Base-by-base conservation (phyloP, 2,888 invertebrate species). In the Temnothorax rugatulus region DNA sequence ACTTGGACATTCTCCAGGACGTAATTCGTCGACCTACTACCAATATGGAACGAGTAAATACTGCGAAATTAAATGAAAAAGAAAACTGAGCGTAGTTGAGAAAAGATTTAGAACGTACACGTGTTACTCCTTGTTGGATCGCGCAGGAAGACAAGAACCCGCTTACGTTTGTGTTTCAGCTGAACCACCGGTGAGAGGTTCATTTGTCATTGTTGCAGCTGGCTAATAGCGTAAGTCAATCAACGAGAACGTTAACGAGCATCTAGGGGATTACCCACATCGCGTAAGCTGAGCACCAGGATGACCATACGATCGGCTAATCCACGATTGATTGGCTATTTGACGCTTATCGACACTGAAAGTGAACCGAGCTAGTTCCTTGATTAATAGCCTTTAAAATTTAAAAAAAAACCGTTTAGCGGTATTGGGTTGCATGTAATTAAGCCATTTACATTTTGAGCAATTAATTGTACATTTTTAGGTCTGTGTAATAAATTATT, bases 321-420 rank as follows among this genome's bases (percentile, higher is more conserved):
- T 84, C 77, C 82, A 7, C 50, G 73, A 88, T 89, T 74, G 84
- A 88, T 87, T 79, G 82, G 64, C n/a, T 84, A 44, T 77, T 25
- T 61, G 73, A 57, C 41, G 79, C 83, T 74, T 84, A 77, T 69
- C 84, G 50, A 34, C 52, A 50, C 38, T 18, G 64, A 25, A 29
- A 25, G 47, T 38, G 63, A 63, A 63, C 76, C 54, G 71, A 75
- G 66, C 38, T 84, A n/a, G 29, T 44, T 52, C 34, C 34, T 15
- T 38, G 44, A 71, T 34, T n/a, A 41, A 64, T n/a, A 13, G 21
- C 41, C 50, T 63, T 57, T 69, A 21, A 9, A 69, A n/a, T 25
- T 5, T 29, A 4, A 13, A 44, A 13, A 44, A 13, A 54, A 15
- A 9, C 4, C 18, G 5, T 54, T 77, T 29, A 77, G 2, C 15